A percentile compares a stretch with the other conserved stretches of the same genome.
Evolutionary conservation across 2,113 vertebrate genomes (phyloP).

Genomic region (Ramphastos sulfuratus): DNA sequence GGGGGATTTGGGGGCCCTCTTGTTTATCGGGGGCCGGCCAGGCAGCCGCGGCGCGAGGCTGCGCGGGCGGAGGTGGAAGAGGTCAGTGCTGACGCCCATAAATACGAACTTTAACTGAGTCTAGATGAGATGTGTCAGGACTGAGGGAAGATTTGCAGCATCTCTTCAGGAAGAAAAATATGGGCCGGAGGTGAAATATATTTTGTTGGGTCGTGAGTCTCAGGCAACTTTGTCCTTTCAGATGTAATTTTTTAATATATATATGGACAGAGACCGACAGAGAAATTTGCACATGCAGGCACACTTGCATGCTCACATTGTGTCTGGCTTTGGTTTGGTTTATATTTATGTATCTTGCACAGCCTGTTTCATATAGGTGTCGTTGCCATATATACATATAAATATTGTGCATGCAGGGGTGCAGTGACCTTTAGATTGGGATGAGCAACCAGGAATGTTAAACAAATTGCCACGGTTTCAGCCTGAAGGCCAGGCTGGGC

Average conservation of each 20-base stretch:
- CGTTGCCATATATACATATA: not conserved
- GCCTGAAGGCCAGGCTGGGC: not conserved
- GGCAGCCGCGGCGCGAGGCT: constrained; percentile 34
- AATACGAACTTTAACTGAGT: constrained; percentile 74
- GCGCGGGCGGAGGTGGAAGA: constrained; percentile 66
- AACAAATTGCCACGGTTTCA: not conserved
- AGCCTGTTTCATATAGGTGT: not conserved
- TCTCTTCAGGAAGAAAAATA: constrained; percentile 65
- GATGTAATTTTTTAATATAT: constrained; percentile 53
- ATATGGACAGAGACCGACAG: not conserved
- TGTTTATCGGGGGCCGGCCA: constrained; percentile 59
- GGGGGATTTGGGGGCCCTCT: constrained; percentile 58
- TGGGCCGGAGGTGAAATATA: constrained; percentile 55
- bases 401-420: not conserved
- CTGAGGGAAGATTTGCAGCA: constrained; percentile 60
- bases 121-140: constrained; percentile 73
- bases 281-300: not conserved
- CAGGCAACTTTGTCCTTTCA: constrained; percentile 61
- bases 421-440: constrained; percentile 57
- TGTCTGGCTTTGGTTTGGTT: not conserved
- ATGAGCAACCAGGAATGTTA: constrained; percentile 58
- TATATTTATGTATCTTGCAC: rapidly evolving
- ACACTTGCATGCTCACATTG: not conserved
- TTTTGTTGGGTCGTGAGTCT: constrained; percentile 41
- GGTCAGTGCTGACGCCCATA: constrained; percentile 73